Evolutionary conservation across 2,888 invertebrate genomes (phyloP).

Genomic region (Latheticus oryzae): DNA sequence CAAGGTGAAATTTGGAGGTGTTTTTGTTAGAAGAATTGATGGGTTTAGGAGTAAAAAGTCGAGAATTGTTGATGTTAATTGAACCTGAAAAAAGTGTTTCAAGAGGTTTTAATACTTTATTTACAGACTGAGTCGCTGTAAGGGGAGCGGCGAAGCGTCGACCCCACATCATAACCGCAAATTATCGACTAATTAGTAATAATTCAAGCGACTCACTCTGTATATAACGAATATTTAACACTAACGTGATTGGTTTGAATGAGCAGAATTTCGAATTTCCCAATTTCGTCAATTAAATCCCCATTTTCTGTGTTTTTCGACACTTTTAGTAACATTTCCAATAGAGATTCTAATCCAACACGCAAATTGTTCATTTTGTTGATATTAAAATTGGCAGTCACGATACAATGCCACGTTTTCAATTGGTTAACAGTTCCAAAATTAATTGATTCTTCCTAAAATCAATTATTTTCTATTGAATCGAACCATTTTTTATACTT

Average conservation of each 20-base stretch:
- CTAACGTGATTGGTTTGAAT: slow-evolving; percentile 58
- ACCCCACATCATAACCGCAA: no score
- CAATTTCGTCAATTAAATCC: slow-evolving; percentile 51
- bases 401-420: slow-evolving; percentile 56
- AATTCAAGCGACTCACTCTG: no score
- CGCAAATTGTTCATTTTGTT: slow-evolving; percentile 56
- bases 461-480: slow-evolving; percentile 44
- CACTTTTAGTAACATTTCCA: slow-evolving; percentile 49
- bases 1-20: slow-evolving; percentile 47
- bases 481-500: slow-evolving; percentile 42
- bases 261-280: slow-evolving; percentile 55
- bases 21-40: slow-evolving; percentile 48
- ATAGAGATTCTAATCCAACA: slow-evolving; percentile 52
- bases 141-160: no score
- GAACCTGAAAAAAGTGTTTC: slow-evolving; percentile 59
- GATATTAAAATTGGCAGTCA: slow-evolving; percentile 57
- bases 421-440: no score
- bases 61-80: slow-evolving; percentile 54
- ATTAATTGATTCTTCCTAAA: slow-evolving; percentile 38
- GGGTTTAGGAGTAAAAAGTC: slow-evolving; percentile 55
- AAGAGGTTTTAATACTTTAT: no score
- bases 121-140: no score
- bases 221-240: slow-evolving; percentile 36
- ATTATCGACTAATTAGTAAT: no score
- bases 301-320: slow-evolving; percentile 45